Evolutionary conservation across 2,113 vertebrate species (phyloP).

Genomic region (Aptenodytes patagonicus): DNA sequence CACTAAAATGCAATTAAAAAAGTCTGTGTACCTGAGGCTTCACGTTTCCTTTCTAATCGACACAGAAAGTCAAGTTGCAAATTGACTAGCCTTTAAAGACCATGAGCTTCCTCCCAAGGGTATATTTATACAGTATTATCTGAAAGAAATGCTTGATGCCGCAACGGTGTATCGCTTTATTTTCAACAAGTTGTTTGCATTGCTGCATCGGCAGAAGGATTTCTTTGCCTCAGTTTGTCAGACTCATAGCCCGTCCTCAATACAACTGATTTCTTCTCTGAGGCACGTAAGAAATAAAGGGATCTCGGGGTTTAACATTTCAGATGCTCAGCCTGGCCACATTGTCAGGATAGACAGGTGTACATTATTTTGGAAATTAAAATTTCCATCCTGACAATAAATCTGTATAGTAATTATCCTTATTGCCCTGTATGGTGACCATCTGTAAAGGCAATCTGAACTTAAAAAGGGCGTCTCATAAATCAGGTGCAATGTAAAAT

Average conservation of each 20-base stretch:
- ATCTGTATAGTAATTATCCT: constrained; percentile 11
- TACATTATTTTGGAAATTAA: not conserved
- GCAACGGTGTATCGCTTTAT: not conserved
- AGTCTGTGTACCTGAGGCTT: not conserved
- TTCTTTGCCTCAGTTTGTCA: not conserved
- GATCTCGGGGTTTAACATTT: not conserved
- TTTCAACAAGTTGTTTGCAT: not conserved
- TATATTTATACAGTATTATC: not conserved
- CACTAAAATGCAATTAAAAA: not conserved
- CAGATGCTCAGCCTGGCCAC: not conserved
- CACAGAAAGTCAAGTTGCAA: not conserved
- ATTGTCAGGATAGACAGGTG: not conserved
- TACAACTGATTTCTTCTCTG: not conserved
- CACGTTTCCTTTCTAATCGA: not conserved
- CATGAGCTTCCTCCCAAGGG: not conserved
- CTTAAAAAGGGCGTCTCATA: constrained; percentile 4
- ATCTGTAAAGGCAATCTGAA: constrained; percentile 9
- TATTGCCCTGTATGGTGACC: not conserved
- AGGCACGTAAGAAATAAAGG: not conserved
- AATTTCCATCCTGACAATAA: not conserved
- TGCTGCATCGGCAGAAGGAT: not conserved
- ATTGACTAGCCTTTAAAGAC: not conserved
- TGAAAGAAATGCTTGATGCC: not conserved
- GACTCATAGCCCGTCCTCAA: not conserved
- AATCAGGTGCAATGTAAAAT: constrained; percentile 54